Evolutionary conservation across 2,888 invertebrate genomes (phyloP), one percentile per base, ranked within the genome.

Genomic region (Netelia fuscicornis): DNA sequence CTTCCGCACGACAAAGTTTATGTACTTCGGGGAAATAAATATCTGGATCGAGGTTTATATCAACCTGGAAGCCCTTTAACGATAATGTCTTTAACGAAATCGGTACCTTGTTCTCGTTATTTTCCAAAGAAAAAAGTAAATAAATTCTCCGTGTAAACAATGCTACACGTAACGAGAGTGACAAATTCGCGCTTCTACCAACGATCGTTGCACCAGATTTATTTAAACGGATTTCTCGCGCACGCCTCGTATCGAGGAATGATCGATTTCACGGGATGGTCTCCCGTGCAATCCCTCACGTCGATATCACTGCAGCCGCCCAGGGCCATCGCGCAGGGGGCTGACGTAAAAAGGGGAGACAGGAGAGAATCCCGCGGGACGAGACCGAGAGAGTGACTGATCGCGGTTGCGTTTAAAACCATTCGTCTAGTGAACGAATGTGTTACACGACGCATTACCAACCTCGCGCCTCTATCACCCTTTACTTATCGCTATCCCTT

Each of bases 361-460:
- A 60, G 44, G 60, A 23, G 42, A 62, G 64, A 17, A 62, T 23
- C 76, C 13, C 65, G 60, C 25, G 67, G 60, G 60, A 54, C 60
- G 42, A 76, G 54, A n/a, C 56, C 20, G 52, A 42, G 54, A 60
- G 84, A 60, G 84, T 79, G 83, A 80, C 83, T 71, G 83, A 83
- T 80, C 62, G 83, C 20, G 83, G 75, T 83, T 75, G 42, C 58
- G 64, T 54, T 64, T 64, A 75, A 80, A 80, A 70, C 83, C 70
- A 83, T 83, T 75, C 79, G 84, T 84, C 84, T 84, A 64, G 71
- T 67, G 37, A 84, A 72, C 80, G 71, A 84, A 79, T 72, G 80
- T 65, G 80, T 76, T 84, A 80, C 80, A 84, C 80, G 76, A 76
- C 52, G 76, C 75, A 80, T 84, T 84, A 81, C 80, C 76, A 80